phyloP scores from a whole-genome alignment of 64 coral and sea anemone species.

The Stichodactyla helianthus region DNA sequence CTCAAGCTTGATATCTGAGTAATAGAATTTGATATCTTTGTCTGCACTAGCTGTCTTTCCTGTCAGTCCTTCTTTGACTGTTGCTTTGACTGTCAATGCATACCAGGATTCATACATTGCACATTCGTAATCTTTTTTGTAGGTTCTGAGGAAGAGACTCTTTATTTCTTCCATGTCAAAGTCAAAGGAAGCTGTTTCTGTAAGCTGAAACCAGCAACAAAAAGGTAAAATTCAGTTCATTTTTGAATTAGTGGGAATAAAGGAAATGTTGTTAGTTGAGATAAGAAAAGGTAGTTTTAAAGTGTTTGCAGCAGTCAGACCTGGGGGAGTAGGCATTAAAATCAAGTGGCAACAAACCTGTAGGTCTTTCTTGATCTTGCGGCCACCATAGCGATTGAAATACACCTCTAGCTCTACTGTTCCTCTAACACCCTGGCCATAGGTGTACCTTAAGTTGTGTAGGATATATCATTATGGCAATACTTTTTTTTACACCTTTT shows the following conservation, averaged over 20 bases:
- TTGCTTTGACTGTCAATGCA: slow-evolving; percentile 13
- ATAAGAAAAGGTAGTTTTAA: too few relatives aligned
- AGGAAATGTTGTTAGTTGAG: not conserved
- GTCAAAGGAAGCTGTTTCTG: slow-evolving; percentile 16
- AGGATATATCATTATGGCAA: not conserved
- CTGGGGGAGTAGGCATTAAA: not conserved
- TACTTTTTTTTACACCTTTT: too few relatives aligned
- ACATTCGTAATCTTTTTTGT: not conserved
- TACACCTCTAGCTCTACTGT: slow-evolving; percentile 31
- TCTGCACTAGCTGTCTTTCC: slow-evolving; percentile 12
- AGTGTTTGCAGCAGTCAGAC: too few relatives aligned
- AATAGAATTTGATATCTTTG: slow-evolving; percentile 1
- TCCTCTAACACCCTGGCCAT: slow-evolving; percentile 76
- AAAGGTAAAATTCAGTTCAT: not conserved
- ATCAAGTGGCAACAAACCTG: not conserved
- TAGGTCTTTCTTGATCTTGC: not conserved
- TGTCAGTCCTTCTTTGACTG: slow-evolving; percentile 43
- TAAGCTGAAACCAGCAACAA: not conserved
- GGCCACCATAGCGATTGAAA: slow-evolving; percentile 2
- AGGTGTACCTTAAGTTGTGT: slow-evolving; percentile 59
- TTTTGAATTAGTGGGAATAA: not conserved
- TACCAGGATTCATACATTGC: slow-evolving; percentile 12
- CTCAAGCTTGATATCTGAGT: slow-evolving; percentile 29
- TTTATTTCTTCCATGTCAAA: slow-evolving; percentile 20
- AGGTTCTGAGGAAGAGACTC: slow-evolving; percentile 14